These are phyloP conservation scores for Lepus timidus DNA, from an alignment of 2,113 vertebrate species.

Conservation along the genomic window DNA sequence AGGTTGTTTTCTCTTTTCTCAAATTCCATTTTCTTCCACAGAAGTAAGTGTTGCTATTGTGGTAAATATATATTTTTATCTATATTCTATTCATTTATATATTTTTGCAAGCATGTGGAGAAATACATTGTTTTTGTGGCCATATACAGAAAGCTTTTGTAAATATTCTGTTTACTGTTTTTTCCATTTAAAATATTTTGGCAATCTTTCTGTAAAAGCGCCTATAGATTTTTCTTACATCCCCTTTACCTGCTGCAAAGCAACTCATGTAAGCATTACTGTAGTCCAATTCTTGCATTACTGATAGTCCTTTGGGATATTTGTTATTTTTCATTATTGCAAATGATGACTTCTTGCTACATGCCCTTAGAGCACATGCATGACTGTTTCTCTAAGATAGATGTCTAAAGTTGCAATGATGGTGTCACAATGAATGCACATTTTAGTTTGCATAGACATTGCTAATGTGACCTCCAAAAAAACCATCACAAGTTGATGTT, in stretches of 20 bases:
- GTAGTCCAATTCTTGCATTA: background rate
- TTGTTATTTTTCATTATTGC: conserved; percentile 9
- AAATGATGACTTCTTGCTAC: background rate
- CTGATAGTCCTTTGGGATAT: background rate
- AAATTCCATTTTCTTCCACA: background rate
- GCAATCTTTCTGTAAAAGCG: background rate
- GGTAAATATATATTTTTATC: background rate
- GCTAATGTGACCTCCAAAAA: background rate
- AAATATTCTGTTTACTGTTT: conserved; percentile 8
- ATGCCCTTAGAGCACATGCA: background rate
- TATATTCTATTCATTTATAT: background rate
- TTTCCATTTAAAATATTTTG: background rate
- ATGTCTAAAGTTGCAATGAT: background rate
- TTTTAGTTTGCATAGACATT: background rate
- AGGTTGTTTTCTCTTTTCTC: background rate
- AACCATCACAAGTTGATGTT: background rate
- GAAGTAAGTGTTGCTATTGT: conserved; percentile 28
- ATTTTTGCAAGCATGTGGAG: background rate
- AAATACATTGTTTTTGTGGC: conserved; percentile 1
- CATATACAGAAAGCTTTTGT: background rate
- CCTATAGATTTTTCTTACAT: background rate
- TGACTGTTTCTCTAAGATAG: background rate
- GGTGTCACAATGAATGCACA: background rate
- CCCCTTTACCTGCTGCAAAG: background rate
- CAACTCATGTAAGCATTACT: background rate